These are phyloP conservation scores for Zapornia atra DNA, from an alignment of 2,113 vertebrate genomes.

Conservation along the genomic window DNA sequence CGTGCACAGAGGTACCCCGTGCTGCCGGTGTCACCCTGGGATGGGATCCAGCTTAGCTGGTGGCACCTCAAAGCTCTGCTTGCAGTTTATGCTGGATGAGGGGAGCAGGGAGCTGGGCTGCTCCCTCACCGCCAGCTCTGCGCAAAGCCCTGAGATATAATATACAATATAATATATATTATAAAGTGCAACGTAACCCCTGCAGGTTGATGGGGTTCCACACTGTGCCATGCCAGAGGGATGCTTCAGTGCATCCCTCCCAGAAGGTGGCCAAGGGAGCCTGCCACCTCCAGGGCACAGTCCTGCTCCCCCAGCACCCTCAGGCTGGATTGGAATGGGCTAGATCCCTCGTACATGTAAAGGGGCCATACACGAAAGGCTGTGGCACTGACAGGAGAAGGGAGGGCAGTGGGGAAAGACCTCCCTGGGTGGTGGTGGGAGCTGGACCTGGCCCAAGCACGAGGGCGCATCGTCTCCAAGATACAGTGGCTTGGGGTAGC, in stretches of 20 bases:
- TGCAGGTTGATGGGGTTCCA: background rate
- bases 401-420: background rate
- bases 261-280: background rate
- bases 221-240: background rate
- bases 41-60: background rate
- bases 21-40: fast-evolving
- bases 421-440: background rate
- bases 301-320: background rate
- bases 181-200: background rate
- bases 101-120: background rate
- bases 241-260: background rate
- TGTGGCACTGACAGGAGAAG: fast-evolving
- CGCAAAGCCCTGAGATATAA: fast-evolving
- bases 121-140: background rate
- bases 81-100: background rate
- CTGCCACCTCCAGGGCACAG: background rate
- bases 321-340: fast-evolving
- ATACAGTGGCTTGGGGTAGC: constrained; percentile 64
- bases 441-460: constrained; percentile 28
- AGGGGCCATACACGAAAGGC: fast-evolving
- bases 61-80: background rate
- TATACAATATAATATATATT: background rate
- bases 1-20: background rate
- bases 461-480: constrained; percentile 51
- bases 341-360: background rate